These are phyloP conservation scores for Rhagophthalmus giganteus DNA, from an alignment of 2,888 invertebrate genomes.

Conservation along the genomic window DNA sequence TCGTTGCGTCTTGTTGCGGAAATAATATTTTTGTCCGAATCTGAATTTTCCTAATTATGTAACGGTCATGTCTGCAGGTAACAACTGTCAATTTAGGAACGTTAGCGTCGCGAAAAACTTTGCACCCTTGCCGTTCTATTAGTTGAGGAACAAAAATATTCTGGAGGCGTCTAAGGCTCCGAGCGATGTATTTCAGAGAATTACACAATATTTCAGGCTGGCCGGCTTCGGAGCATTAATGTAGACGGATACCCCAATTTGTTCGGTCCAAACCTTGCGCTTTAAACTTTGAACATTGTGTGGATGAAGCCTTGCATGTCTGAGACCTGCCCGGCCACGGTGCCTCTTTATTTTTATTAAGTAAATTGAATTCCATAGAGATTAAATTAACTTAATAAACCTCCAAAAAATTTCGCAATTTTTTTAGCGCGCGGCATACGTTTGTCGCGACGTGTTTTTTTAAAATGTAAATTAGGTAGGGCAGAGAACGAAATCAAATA, in stretches of 20 bases:
- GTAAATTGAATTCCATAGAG: slow-evolving; percentile 8
- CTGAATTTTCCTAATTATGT: too few species aligned
- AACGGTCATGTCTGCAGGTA: too few species aligned
- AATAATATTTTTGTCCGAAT: too few species aligned
- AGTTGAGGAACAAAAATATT: slow-evolving; percentile 43
- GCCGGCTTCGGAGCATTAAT: slow-evolving; percentile 37
- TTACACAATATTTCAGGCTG: slow-evolving; percentile 43
- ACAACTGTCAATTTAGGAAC: too few species aligned
- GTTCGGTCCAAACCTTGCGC: slow-evolving; percentile 38
- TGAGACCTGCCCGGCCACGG: slow-evolving; percentile 8
- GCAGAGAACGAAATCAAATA: too few species aligned
- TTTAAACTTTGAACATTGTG: slow-evolving; percentile 42
- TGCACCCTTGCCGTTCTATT: slow-evolving; percentile 32
- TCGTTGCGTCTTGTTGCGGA: too few species aligned
- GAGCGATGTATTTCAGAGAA: slow-evolving; percentile 41
- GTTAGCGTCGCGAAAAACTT: background rate
- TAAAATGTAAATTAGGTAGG: too few species aligned
- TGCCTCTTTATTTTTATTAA: slow-evolving; percentile 23
- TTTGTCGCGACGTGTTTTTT: too few species aligned
- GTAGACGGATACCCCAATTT: slow-evolving; percentile 45
- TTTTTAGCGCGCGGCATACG: too few species aligned
- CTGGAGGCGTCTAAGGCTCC: slow-evolving; percentile 36
- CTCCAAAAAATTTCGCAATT: too few species aligned
- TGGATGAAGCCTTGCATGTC: slow-evolving; percentile 31
- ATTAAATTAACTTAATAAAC: background rate